phyloP scores from a whole-genome alignment of 37 sponge, comb jelly and placozoan genomes.

The Aplysina aerophoba region DNA sequence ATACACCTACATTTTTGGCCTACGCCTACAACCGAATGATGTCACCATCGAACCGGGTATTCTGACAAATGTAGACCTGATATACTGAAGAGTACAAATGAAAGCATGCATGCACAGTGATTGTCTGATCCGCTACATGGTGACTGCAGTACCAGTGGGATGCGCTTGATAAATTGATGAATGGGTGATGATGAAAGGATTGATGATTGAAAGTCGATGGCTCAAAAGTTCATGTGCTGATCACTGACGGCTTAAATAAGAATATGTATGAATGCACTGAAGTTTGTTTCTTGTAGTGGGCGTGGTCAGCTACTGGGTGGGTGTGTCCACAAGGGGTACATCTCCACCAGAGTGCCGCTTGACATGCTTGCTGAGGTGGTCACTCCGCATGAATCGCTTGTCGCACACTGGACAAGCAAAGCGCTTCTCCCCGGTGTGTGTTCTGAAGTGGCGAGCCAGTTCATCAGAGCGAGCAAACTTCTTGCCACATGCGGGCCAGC shows the following conservation, averaged over 20 bases:
- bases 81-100: neutral
- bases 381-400: slow-evolving; percentile 98
- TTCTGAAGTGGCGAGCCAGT: slow-evolving; percentile 94
- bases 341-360: slow-evolving; percentile 84
- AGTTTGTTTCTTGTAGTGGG: neutral
- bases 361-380: slow-evolving; percentile 97
- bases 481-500: slow-evolving; percentile 93
- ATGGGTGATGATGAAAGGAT: neutral
- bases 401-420: slow-evolving; percentile 97
- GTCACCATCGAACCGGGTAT: too few species aligned
- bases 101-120: neutral
- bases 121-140: neutral
- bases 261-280: neutral
- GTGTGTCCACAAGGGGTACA: neutral
- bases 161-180: too few species aligned
- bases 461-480: slow-evolving; percentile 99
- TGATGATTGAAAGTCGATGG: slow-evolving; percentile 18
- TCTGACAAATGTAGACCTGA: too few species aligned
- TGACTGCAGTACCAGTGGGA: neutral
- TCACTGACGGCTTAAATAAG: neutral
- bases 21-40: too few species aligned
- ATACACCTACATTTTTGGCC: too few species aligned
- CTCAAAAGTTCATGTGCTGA: neutral
- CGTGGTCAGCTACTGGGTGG: neutral
- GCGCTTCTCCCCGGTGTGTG: slow-evolving; percentile 98